phyloP scores from a whole-genome alignment of 64 coral and sea anemone species.

The Porites australiensis region DNA sequence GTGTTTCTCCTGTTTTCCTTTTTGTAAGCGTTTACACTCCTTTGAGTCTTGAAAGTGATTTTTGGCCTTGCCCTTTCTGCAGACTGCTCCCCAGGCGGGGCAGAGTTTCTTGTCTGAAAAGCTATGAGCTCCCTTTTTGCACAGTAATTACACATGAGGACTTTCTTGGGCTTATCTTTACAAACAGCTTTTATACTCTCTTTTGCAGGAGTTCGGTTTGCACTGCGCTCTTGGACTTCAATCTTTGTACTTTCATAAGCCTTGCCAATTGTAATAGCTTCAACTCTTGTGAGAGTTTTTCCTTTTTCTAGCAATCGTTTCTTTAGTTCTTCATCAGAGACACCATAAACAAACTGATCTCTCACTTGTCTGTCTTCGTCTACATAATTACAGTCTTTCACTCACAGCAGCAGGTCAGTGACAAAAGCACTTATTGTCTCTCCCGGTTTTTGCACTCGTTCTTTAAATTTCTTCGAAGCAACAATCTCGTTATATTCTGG shows the following conservation, averaged over 20 bases:
- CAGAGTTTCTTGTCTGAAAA: conserved; percentile 3
- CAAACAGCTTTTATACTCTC: background rate
- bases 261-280: conserved; percentile 12
- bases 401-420: conserved; percentile 15
- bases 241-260: background rate
- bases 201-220: background rate
- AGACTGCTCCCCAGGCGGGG: background rate
- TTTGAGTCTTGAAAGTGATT: too few species aligned
- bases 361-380: conserved; percentile 31
- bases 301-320: conserved; percentile 7
- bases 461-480: too few species aligned
- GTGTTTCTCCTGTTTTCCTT: background rate
- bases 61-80: background rate
- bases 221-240: background rate
- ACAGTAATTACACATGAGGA: background rate
- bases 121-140: background rate
- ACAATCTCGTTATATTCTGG: too few species aligned
- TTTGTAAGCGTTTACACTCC: too few species aligned
- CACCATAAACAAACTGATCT: background rate
- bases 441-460: conserved; percentile 12
- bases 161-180: background rate
- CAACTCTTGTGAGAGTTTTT: conserved; percentile 7
- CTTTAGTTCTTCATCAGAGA: background rate
- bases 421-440: conserved; percentile 21
- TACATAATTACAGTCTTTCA: conserved; percentile 28